Base-by-base conservation (phyloP, 2,797 vertebrate genomes). In the Ptychadena robeensis region DNA sequence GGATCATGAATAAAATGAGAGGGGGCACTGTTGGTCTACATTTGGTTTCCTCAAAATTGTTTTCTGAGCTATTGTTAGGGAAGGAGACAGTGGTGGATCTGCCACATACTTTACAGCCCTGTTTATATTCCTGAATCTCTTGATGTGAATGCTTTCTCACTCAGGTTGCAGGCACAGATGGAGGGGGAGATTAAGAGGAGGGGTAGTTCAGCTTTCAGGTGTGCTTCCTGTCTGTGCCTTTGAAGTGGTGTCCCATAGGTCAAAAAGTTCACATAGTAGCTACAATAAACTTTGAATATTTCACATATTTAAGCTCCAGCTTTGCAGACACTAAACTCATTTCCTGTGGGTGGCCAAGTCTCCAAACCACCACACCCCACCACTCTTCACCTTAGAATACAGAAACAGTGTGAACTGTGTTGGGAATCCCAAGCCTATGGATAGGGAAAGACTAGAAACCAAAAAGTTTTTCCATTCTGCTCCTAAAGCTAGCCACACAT, bases 221-320 rank as follows among this genome's bases (percentile, higher is more conserved):
- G 82, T 74, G 61, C 22, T 79, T 83, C 44, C 82, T 83, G 68
- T 59, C 48, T 73, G 22, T 40, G 25, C 22, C 76, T 84, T 84
- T 84, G 82, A 84, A 68, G 82, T 79, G 48, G 76, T 68, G 61
- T 63, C 34, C 67, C 27, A 79, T n/a, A 84, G 82, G 76, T 84
- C 82, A 84, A 79, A 15, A 61, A 28, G 82, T 84, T 79, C 82
- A 73, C 76, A 84, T 63, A 83, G 70, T 67, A 83, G 63, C 76
- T 79, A 73, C 82, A 83, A 78, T 79, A 79, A 83, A 79, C 68
- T 37, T 11, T 44, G 48, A 63, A 84, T 84, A 61, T 79, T 84
- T 84, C 28, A 73, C 69, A 84, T 83, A 70, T 83, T 83, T 84
- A 79, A 67, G 34, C 34, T 35, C 69, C 70, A 83, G 59, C 67